Base-by-base conservation (phyloP, 2,888 invertebrate genomes). In the Melanostoma scalare region DNA sequence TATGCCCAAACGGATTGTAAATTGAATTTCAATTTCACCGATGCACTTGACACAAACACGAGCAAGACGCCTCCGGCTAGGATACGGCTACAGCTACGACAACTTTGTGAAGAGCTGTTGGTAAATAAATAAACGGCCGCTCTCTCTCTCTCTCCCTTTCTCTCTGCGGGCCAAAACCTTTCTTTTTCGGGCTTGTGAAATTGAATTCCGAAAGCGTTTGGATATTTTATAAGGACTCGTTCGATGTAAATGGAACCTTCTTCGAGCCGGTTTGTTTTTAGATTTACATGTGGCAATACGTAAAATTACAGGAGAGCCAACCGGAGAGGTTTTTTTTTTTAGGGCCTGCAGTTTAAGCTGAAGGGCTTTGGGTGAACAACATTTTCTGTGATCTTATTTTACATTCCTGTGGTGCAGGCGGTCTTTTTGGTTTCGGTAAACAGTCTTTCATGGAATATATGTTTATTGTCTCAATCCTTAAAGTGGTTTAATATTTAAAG, bases 11-110 rank as follows among this genome's bases (percentile, higher is more conserved):
- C 68, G 50, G 65, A 75, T 65, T 81, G 71, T 71, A 71, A 81
- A 81, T 81, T 81, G 65, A 81, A 81, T 76, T 76, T 31, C 80
- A 67, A 81, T 76, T 81, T 71, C 48, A 60, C 46, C 40, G 55
- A 6, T 55, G 69, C 76, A 71, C 53, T 76, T 60, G 46, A 48
- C 60, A 42, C 44, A 71, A 65, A 56, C 65, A 52, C 55, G 20
- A 55, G 20, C 20, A 40, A 42, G n/a, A 42, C 10, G 36, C 36
- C 36, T 6, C 31, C 50, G 9, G 4, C 0, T 9, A 40, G 33
- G 20, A 10, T 6, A 3, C 33, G 20, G 20, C 20, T 20, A 20
- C 20, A 20, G 20, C 20, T 20, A 20, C 20, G 20, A 20, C 20
- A 20, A 20, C 20, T 20, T 20, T 20, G 20, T 20, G 20, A 20